Base-by-base conservation (phyloP, 2,797 vertebrate genomes). In the Threskiornis aethiopicus region DNA sequence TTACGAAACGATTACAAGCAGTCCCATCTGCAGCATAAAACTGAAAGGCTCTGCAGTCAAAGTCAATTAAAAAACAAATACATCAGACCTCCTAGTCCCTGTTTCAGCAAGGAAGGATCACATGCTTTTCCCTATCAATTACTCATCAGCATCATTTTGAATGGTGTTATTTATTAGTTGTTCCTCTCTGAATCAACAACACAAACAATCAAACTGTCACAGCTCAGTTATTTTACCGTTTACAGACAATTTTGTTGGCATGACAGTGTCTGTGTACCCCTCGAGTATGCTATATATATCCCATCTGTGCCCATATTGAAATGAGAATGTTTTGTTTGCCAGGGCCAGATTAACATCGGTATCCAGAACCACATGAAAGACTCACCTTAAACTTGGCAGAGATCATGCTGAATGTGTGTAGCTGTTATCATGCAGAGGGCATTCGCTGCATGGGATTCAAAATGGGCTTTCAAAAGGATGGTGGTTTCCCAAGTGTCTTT, bases 371-470 rank as follows among this genome's bases (percentile, higher is more conserved):
- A 6, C 0, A 0, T 17, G 31, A 33, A 87, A 19, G 44, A 26
- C 10, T 91, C 35, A n/a, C 76, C n/a, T 80, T 25, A 51, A 24
- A 13, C 39, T 29, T 42, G 31, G 70, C 77, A 42, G 51, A 46
- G 54, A 16, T 33, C 1, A 0, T 14, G 13, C 52, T 2, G 1
- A 31, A 29, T 0, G 4, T 11, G 12, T 28, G 66, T 2, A 14
- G 49, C n/a, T 75, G 58, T n/a, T 55, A 9, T 4, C 54, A 12
- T 2, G 10, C 31, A 11, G 17, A 37, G 11, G 25, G 10, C 21
- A 9, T 64, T 47, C 6, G 4, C 5, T 44, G 33, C 19, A 24
- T 6, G 52, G 28, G 25, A 44, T 69, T 64, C 70, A 37, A 46
- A 89, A 73, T 1, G 24, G 55, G 12, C 22, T 64, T 86, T 52